Base-by-base conservation (phyloP, 2,113 vertebrate species). In the Cyprinus carpio region DNA sequence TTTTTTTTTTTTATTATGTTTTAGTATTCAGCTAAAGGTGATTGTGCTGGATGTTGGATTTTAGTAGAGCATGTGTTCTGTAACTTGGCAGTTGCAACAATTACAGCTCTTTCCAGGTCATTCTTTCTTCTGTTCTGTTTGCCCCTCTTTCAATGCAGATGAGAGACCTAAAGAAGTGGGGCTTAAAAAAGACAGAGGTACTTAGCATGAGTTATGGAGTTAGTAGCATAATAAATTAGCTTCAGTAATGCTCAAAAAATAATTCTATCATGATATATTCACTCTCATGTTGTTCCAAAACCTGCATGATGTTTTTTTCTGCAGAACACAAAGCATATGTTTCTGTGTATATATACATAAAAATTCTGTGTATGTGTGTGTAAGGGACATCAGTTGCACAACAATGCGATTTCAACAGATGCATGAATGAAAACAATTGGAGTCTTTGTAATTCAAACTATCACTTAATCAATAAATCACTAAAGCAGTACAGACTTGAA, bases 111-210 rank as follows among this genome's bases (percentile, higher is more conserved):
- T 54, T 54, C 8, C 37, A 25, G 20, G 4, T 81, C 64, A 49
- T 69, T 67, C 12, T 13, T 56, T 56, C 54, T 20, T 56, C 54
- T 10, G 20, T 58, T n/a, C 16, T 43, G 43, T 81, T 81, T 87
- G 11, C 82, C 81, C 58, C 65, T 31, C 58, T 81, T 31, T 83
- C 40, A 78, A 72, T 81, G 60, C 82, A 91, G 89, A 80, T 76
- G 87, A 88, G 58, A 81, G 46, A 25, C 16, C 80, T 29, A 87
- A 40, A 65, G 84, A 88, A 69, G 56, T 80, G 12, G 9, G 37
- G 31, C 40, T 83, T 31, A 88, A 87, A 77, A 75, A 46, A 6
- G 78, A 82, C 31, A 62, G 5, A 93, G 92, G 93, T 93, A 93
- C 4, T 31, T 77, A 20, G 87, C 78, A 84, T 82, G 82, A 43